phyloP scores from a whole-genome alignment of 92 coral and sea anemone genomes.

The Muricea muricata region DNA sequence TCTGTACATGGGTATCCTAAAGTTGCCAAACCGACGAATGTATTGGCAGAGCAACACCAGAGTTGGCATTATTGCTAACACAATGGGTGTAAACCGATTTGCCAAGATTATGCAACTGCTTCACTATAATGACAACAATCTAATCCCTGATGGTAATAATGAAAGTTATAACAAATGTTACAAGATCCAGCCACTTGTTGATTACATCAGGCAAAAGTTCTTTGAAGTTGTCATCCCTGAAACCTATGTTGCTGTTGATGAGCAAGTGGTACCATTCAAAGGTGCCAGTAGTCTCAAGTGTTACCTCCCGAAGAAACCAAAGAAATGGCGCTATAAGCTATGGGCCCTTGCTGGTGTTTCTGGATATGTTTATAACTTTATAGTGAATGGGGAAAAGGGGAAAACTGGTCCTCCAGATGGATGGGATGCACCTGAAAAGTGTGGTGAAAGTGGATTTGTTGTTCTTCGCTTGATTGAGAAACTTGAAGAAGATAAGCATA shows the following conservation, averaged over 20 bases:
- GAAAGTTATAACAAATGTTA: neutral
- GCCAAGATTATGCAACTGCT: constrained; percentile 11
- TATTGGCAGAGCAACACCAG: constrained; percentile 25
- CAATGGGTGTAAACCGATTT: constrained; percentile 27
- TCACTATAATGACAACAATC: constrained; percentile 24
- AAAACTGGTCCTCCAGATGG: constrained; percentile 26
- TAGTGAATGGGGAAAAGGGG: constrained; percentile 19
- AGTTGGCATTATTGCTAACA: constrained; percentile 8
- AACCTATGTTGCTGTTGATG: constrained; percentile 15
- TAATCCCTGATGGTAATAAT: neutral
- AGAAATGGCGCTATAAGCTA: constrained; percentile 36
- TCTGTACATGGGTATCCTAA: constrained; percentile 9
- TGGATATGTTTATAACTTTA: constrained; percentile 31
- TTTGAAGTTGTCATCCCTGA: constrained; percentile 11
- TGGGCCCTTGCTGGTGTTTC: constrained; percentile 29
- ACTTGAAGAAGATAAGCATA: constrained; percentile 11
- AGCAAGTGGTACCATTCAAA: constrained; percentile 25
- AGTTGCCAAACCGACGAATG: constrained; percentile 31
- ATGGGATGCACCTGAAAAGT: constrained; percentile 6
- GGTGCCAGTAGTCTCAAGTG: constrained; percentile 16
- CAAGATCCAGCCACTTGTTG: constrained; percentile 27
- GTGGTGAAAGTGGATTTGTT: constrained; percentile 28
- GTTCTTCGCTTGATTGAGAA: constrained; percentile 20
- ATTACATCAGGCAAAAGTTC: constrained; percentile 6
- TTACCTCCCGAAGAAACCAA: constrained; percentile 33